Percentiles rank a stretch among this genome's conserved stretches.
phyloP scores from a whole-genome alignment of 2,113 vertebrate genomes.

The Aleadryas rufinucha region DNA sequence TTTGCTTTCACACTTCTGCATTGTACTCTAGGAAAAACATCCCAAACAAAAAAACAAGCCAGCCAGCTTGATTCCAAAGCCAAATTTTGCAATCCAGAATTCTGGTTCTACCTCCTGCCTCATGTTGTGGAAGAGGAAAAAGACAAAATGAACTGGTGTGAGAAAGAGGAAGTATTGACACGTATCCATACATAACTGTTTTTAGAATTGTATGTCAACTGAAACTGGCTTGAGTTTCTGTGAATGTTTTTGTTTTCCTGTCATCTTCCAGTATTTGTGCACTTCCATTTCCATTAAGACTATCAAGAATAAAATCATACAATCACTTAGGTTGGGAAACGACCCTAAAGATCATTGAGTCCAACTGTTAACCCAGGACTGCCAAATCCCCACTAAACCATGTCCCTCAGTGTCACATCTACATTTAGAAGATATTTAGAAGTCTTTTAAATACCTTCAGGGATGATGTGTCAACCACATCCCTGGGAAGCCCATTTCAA shows the following conservation, averaged over 20 bases:
- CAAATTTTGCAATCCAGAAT: neutral
- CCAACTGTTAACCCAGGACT: neutral
- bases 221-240: neutral
- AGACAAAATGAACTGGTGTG: neutral
- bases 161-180: neutral
- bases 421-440: neutral
- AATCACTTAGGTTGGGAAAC: neutral
- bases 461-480: neutral
- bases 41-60: neutral
- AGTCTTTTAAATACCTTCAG: neutral
- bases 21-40: neutral
- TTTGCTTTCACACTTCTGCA: neutral
- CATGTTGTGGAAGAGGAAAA: neutral
- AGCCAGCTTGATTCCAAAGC: neutral
- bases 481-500: neutral
- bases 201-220: neutral
- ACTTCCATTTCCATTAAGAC: neutral
- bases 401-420: accelerated
- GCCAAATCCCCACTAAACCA: neutral
- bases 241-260: neutral
- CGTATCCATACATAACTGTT: neutral
- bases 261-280: neutral
- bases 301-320: neutral
- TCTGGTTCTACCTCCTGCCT: neutral
- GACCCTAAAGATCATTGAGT: accelerated